Evolutionary conservation across 2,113 vertebrate genomes (phyloP).

Genomic region (Scalopus aquaticus): DNA sequence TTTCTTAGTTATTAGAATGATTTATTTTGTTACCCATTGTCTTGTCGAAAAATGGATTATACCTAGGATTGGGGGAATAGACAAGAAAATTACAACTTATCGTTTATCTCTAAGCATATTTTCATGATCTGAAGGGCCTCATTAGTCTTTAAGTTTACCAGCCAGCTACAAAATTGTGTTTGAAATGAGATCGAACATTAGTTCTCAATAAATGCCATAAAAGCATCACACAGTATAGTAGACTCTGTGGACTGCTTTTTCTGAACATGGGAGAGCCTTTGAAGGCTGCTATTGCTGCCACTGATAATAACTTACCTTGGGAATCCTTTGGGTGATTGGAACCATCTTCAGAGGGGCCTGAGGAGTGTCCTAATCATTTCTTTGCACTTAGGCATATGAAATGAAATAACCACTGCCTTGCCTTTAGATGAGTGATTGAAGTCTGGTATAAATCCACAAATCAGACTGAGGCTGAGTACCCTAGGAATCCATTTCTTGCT

Average conservation of each 20-base stretch:
- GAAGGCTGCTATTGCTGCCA: neutral
- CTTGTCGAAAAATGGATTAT: neutral
- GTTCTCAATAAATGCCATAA: neutral
- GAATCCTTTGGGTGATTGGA: neutral
- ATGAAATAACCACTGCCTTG: neutral
- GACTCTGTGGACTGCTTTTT: neutral
- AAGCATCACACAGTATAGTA: neutral
- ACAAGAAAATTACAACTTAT: conserved; percentile 11
- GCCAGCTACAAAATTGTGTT: neutral
- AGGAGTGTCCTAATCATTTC: neutral
- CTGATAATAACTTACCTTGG: neutral
- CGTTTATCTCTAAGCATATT: neutral
- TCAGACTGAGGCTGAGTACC: neutral
- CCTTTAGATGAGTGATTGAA: neutral
- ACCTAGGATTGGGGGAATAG: neutral
- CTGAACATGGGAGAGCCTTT: neutral
- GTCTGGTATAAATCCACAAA: neutral
- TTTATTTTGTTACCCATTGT: neutral
- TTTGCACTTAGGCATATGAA: no score
- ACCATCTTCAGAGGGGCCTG: neutral
- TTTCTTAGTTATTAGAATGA: conserved; percentile 21
- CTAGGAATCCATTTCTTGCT: neutral
- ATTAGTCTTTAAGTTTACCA: neutral
- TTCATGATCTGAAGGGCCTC: neutral
- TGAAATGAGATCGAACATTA: neutral